Percentiles rank a stretch among this genome's conserved stretches.
These are phyloP conservation scores for Drosophila colorata DNA, from an alignment of 2,888 invertebrate genomes.

Conservation along the genomic window DNA sequence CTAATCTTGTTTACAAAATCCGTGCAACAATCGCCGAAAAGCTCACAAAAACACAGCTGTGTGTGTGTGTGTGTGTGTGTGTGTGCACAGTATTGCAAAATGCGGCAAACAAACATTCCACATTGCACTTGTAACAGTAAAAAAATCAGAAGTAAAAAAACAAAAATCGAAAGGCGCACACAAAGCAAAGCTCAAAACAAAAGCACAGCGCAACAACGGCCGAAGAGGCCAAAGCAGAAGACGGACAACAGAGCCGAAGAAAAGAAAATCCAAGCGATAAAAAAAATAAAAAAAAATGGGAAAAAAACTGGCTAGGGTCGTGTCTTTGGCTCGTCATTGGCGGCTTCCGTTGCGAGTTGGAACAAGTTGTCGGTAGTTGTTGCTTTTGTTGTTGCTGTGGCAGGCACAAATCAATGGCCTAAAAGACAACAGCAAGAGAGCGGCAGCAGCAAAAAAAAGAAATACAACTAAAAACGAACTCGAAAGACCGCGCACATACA, in stretches of 20 bases:
- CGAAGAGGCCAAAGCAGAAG: slow-evolving; percentile 25
- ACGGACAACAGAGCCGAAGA: slow-evolving; percentile 20
- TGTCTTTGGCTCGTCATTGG: slow-evolving; percentile 73
- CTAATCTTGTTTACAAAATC: slow-evolving; percentile 38
- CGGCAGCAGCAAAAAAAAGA: slow-evolving; percentile 26
- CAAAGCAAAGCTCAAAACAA: slow-evolving; percentile 68
- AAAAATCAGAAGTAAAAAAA: slow-evolving; percentile 24
- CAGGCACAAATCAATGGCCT: slow-evolving; percentile 69
- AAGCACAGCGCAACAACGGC: slow-evolving; percentile 34
- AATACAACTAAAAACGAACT: slow-evolving; percentile 16
- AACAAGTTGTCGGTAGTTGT: slow-evolving; percentile 56
- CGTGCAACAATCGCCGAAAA: slow-evolving; percentile 26
- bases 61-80: slow-evolving; percentile 8
- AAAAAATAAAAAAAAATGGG: slow-evolving; percentile 21
- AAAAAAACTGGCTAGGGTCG: slow-evolving; percentile 57
- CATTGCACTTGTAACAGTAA: slow-evolving; percentile 62
- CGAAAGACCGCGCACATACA: slow-evolving; percentile 29
- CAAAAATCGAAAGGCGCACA: slow-evolving; percentile 60
- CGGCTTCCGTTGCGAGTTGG: slow-evolving; percentile 71
- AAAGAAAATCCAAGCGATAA: slow-evolving; percentile 43
- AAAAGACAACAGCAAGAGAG: slow-evolving; percentile 51
- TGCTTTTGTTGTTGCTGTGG: slow-evolving; percentile 37
- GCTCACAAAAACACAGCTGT: slow-evolving; percentile 32
- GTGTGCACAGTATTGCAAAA: slow-evolving; percentile 73
- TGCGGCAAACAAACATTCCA: slow-evolving; percentile 19